Evolutionary conservation across 64 coral and sea anemone genomes (phyloP), one percentile per base, ranked within the genome.

Genomic region (Stichodactyla mertensii): DNA sequence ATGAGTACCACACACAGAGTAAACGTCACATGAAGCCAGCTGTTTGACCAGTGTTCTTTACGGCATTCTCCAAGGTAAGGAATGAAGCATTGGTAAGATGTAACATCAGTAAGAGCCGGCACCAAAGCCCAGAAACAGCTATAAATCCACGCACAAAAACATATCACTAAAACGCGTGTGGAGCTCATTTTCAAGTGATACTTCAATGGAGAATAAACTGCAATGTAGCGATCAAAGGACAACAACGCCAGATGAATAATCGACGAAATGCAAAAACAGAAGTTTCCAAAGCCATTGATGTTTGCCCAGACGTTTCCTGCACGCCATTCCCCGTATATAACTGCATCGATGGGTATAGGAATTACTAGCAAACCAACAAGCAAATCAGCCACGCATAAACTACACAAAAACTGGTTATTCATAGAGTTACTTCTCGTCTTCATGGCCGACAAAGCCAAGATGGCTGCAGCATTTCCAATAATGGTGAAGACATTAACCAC

Each of bases 241-340:
- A 95, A 18, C 64, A 95, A 86, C 67, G 91, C 80, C 36, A 95
- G 83, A n/a, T 95, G 93, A 71, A 95, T 92, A 22, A 95, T 95
- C 3, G 93, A 95, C 27, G 93, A 95, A 92, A 95, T 95, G 77
- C 93, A 95, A 79, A 95, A 95, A 22, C 87, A 92, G 58, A 95
- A 95, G 51, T 95, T 95, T 7, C 89, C 93, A 89, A 92, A 89
- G 14, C 86, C 93, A 55, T 91, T 89, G n/a, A 95, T 85, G 12
- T 86, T 85, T 92, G 83, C 88, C 93, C 89, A 92, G 51, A 92
- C 52, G 24, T 6, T 59, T 55, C 93, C 93, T 82, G 66, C 91
- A 15, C 93, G 87, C 93, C 93, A 95, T 77, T 91, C 16, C 16
- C 88, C 85, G 19, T 53, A 24, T 19, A 89, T 91, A 15, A 95